Evolutionary conservation across 1,140 invertebrate species (phyloP).

Genomic region (Apocrypta bakeri): DNA sequence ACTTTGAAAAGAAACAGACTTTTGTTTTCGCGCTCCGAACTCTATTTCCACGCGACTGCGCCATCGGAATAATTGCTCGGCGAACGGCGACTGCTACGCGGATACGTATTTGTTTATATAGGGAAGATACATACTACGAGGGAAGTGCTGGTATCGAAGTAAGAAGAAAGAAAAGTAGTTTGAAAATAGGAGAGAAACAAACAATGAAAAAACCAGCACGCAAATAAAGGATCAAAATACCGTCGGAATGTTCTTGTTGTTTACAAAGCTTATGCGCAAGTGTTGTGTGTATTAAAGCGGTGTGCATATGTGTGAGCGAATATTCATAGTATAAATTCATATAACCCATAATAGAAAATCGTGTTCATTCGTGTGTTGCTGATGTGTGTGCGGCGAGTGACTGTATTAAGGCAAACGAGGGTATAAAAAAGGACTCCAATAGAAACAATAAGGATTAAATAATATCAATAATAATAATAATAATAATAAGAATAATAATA

Average conservation of each 20-base stretch:
- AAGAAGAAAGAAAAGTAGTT: slow-evolving; percentile 19
- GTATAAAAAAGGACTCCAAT: not conserved
- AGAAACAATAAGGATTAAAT: not conserved
- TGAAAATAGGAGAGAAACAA: slow-evolving; percentile 16
- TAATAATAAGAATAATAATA: not conserved
- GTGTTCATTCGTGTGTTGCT: too few relatives aligned
- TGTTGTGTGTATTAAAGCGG: not conserved
- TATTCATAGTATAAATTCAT: too few relatives aligned
- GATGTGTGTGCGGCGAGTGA: too few relatives aligned
- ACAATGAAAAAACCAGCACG: not conserved
- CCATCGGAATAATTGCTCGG: slow-evolving; percentile 30
- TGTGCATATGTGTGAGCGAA: too few relatives aligned
- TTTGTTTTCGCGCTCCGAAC: slow-evolving; percentile 23
- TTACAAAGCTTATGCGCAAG: not conserved
- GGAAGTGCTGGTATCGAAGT: not conserved
- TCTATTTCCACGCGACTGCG: not conserved
- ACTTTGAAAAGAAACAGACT: slow-evolving; percentile 2
- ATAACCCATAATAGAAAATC: too few relatives aligned
- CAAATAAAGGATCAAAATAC: slow-evolving; percentile 29
- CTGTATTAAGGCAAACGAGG: too few relatives aligned
- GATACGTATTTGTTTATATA: not conserved
- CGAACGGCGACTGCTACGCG: not conserved
- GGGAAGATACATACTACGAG: not conserved
- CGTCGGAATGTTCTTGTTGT: too few relatives aligned
- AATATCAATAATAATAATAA: not conserved